Base-by-base conservation (phyloP, 2,797 vertebrate species). In the Tadarida brasiliensis region DNA sequence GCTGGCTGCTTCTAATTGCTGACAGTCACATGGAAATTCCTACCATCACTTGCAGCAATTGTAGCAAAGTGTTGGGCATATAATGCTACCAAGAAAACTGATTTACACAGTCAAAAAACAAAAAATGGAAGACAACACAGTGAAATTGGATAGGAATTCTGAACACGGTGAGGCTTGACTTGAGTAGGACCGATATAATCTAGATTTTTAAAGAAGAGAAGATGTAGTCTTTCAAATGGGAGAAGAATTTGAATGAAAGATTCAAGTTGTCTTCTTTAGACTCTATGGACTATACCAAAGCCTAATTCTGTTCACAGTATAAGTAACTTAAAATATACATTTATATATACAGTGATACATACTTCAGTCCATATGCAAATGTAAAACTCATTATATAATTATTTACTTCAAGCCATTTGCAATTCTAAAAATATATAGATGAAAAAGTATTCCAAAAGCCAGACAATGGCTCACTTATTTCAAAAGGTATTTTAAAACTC, bases 371-470 rank as follows among this genome's bases (percentile, higher is more conserved):
- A 61, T 61, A 83, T 71, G 59, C 70, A 97, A 91, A 89, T 90
- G 82, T 57, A 90, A 90, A 94, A 63, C 30, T 35, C 30, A 39
- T 81, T 94, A 87, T 63, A 51, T 89, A 94, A 96, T 70, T 78
- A 87, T 68, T 94, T 86, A 83, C 71, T 93, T 92, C 12, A 59
- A 85, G 47, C 20, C 14, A 92, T 51, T 71, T 12, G 30, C 30
- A 94, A 83, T 83, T 94, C 57, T 59, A 78, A 82, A 94, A 59
- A 68, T 84, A 94, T 3, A 61, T 57, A 63, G 3, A 61, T 57
- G 78, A 47, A 47, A 54, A 90, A 17, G 61, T 59, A 82, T 63
- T 89, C 24, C 47, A 76, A 96, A 83, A 86, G 57, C 30, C 26
- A 47, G 22, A 73, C 73, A 80, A 35, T 82, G 8, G n/a, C 15